phyloP scores from a whole-genome alignment of 1,140 invertebrate species.

The Chelonus insularis region DNA sequence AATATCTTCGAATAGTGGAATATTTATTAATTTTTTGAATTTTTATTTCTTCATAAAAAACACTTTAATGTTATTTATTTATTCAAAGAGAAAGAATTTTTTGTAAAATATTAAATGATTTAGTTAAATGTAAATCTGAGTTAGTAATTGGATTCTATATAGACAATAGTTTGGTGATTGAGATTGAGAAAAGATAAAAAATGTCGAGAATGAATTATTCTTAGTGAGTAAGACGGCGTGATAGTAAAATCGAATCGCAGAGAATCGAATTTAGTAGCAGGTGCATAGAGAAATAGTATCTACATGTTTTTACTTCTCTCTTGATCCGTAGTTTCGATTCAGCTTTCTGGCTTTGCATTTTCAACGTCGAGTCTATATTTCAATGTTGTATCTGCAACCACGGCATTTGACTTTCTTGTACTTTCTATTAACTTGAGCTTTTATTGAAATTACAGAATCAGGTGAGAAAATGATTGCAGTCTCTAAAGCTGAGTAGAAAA shows the following conservation, averaged over 20 bases:
- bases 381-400: too few species aligned
- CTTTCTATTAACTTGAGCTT: not conserved
- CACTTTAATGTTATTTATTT: too few species aligned
- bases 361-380: too few species aligned
- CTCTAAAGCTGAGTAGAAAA: not conserved
- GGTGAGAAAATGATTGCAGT: not conserved
- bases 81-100: too few species aligned
- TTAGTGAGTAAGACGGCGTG: not conserved
- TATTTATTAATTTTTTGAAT: too few species aligned
- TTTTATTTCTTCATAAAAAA: too few species aligned
- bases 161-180: too few species aligned
- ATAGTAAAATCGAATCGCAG: not conserved
- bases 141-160: too few species aligned
- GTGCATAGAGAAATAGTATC: not conserved
- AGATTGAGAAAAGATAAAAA: not conserved
- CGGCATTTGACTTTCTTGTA: not conserved
- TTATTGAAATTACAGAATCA: not conserved
- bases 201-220: constrained; percentile 13
- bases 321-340: too few species aligned
- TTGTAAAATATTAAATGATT: too few species aligned
- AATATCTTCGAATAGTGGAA: too few species aligned
- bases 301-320: not conserved
- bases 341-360: not conserved
- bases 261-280: constrained; percentile 13
- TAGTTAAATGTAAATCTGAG: too few species aligned